phyloP scores from a whole-genome alignment of 1,140 invertebrate genomes.

The Drosophila micromelanica region DNA sequence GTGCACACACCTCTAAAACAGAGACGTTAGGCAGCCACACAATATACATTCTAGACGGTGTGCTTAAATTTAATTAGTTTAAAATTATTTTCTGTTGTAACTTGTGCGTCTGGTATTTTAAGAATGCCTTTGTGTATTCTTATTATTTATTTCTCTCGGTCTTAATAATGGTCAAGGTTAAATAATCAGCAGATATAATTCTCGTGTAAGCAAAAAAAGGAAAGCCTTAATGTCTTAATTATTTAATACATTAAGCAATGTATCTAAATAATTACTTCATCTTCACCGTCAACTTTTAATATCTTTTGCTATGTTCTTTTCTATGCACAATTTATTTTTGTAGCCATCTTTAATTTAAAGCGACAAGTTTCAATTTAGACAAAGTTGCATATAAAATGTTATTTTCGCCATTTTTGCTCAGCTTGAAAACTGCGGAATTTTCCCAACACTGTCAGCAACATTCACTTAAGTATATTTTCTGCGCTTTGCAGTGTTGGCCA shows the following conservation, averaged over 20 bases:
- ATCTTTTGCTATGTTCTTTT: not conserved
- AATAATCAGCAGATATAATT: not conserved
- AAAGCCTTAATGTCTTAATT: too few species aligned
- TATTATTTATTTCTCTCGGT: conserved; percentile 30
- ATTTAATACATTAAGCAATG: too few species aligned
- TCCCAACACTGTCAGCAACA: conserved; percentile 8
- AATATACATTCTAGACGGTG: conserved; percentile 23
- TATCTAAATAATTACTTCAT: too few species aligned
- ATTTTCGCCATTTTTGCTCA: conserved; percentile 13
- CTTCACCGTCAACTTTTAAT: not conserved
- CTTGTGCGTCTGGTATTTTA: conserved; percentile 44
- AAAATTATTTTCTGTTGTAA: conserved; percentile 49
- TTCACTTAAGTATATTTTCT: conserved; percentile 1
- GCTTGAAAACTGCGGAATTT: conserved; percentile 16
- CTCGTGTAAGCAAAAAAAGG: not conserved
- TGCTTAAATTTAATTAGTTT: conserved; percentile 75
- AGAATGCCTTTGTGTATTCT: conserved; percentile 28
- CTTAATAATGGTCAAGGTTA: conserved; percentile 17
- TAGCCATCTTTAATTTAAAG: too few species aligned
- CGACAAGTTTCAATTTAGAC: not conserved
- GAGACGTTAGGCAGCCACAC: conserved; percentile 25
- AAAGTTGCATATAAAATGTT: conserved; percentile 18
- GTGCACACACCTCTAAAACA: conserved; percentile 17
- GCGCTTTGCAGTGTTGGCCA: conserved; percentile 14
- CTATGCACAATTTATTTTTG: not conserved